phyloP scores from a whole-genome alignment of 2,888 invertebrate genomes.

The Mythimna pallens region DNA sequence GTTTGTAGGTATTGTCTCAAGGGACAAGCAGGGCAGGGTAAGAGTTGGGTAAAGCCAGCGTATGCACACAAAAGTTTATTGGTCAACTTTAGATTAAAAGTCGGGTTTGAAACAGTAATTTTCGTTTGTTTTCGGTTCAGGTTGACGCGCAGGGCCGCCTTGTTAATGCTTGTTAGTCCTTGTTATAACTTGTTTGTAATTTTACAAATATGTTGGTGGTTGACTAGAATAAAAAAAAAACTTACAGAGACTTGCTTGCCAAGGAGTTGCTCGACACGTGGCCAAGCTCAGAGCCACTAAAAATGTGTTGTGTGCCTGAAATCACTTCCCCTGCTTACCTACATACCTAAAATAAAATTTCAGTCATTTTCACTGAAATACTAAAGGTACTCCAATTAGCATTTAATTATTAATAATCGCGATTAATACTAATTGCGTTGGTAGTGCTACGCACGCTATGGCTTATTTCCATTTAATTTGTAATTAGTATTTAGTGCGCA shows the following conservation, averaged over 20 bases:
- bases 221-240: not conserved
- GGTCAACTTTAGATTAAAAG: conserved; percentile 12
- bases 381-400: conserved; percentile 38
- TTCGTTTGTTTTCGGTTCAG: conserved; percentile 6
- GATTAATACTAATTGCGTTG: conserved; percentile 45
- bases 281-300: not conserved
- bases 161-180: conserved; percentile 2
- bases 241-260: no score
- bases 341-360: conserved; percentile 18
- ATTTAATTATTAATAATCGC: conserved; percentile 45
- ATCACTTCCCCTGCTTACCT: conserved; percentile 3
- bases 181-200: not conserved
- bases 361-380: conserved; percentile 21
- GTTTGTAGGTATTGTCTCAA: conserved; percentile 33
- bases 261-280: not conserved
- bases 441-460: conserved; percentile 44
- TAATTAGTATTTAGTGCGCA: conserved; percentile 31
- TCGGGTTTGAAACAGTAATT: not conserved
- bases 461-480: conserved; percentile 44
- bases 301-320: conserved; percentile 1
- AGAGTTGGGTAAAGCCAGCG: conserved; percentile 21
- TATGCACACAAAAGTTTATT: conserved; percentile 14
- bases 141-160: not conserved
- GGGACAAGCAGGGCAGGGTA: conserved; percentile 22
- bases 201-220: not conserved